phyloP scores from a whole-genome alignment of 2,888 invertebrate genomes.

The Trissolcus japonicus region DNA sequence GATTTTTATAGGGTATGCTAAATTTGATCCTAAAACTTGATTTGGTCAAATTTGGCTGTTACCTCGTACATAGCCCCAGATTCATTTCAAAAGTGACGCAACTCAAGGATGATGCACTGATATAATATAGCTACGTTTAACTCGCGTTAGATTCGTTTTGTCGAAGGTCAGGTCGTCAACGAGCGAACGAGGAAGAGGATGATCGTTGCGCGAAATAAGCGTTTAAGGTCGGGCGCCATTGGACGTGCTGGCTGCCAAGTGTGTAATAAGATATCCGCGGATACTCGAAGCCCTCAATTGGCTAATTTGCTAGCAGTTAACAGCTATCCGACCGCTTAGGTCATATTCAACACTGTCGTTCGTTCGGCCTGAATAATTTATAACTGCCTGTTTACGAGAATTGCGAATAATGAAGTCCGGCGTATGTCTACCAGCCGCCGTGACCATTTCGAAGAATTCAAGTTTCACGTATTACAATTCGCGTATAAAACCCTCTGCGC shows the following conservation, averaged over 20 bases:
- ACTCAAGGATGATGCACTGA: conserved; percentile 54
- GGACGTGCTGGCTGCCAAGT: conserved; percentile 67
- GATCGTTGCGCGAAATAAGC: conserved; percentile 63
- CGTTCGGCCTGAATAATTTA: conserved; percentile 77
- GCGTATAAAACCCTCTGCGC: conserved; percentile 8
- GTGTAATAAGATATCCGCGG: conserved; percentile 77
- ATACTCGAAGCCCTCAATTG: conserved; percentile 77
- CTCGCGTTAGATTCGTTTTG: conserved; percentile 59
- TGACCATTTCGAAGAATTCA: conserved; percentile 60
- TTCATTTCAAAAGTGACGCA: conserved; percentile 28
- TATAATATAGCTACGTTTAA: conserved; percentile 48
- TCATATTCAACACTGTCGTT: conserved; percentile 72
- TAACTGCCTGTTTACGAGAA: conserved; percentile 77
- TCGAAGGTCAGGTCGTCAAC: conserved; percentile 60
- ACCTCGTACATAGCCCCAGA: too few relatives aligned
- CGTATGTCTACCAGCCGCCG: conserved; percentile 56
- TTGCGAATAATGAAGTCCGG: conserved; percentile 76
- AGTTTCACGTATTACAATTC: conserved; percentile 33
- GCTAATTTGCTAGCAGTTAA: conserved; percentile 76
- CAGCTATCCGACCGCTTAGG: conserved; percentile 75
- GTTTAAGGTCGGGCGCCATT: conserved; percentile 70
- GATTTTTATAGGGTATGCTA: background rate
- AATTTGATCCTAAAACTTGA: too few relatives aligned
- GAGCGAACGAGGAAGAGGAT: conserved; percentile 64
- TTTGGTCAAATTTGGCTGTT: too few relatives aligned